Percentiles rank a stretch among this genome's conserved stretches.
These are phyloP conservation scores for Passer montanus DNA, from an alignment of 2,113 vertebrate species.

Conservation along the genomic window DNA sequence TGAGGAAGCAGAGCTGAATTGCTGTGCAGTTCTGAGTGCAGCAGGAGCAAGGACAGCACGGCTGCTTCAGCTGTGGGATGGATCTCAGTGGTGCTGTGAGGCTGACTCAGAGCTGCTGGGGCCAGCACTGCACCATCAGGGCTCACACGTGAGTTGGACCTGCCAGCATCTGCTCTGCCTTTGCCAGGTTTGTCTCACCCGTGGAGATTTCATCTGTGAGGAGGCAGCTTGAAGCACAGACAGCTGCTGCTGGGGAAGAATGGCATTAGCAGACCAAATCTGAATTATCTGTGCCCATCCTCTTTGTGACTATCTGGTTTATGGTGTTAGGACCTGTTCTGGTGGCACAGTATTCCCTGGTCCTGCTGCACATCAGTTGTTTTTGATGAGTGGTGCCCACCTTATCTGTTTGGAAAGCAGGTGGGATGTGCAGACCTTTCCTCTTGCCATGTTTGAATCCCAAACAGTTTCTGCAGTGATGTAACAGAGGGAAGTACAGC, in stretches of 20 bases:
- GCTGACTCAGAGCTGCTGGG: background rate
- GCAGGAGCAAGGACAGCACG: background rate
- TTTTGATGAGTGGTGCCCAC: background rate
- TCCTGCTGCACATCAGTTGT: background rate
- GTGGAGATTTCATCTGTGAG: accelerated
- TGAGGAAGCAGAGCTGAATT: background rate
- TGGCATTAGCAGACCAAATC: too few species aligned
- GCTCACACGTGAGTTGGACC: background rate
- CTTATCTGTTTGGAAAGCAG: background rate
- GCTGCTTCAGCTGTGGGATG: background rate
- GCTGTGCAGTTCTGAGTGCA: background rate
- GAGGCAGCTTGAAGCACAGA: background rate
- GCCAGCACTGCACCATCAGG: background rate
- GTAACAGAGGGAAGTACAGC: background rate
- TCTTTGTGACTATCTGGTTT: accelerated
- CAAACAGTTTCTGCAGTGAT: background rate
- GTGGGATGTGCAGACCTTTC: background rate
- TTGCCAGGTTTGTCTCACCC: background rate
- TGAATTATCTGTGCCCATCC: background rate
- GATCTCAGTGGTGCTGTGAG: background rate
- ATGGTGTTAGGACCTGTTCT: background rate
- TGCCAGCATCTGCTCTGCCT: background rate
- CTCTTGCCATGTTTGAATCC: background rate
- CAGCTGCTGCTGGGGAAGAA: background rate
- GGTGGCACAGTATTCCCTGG: accelerated